Percentiles rank a stretch among this genome's conserved stretches.
Conservation (phyloP, 2,888 invertebrate species). For the Cataglyphis albicans region DNA sequence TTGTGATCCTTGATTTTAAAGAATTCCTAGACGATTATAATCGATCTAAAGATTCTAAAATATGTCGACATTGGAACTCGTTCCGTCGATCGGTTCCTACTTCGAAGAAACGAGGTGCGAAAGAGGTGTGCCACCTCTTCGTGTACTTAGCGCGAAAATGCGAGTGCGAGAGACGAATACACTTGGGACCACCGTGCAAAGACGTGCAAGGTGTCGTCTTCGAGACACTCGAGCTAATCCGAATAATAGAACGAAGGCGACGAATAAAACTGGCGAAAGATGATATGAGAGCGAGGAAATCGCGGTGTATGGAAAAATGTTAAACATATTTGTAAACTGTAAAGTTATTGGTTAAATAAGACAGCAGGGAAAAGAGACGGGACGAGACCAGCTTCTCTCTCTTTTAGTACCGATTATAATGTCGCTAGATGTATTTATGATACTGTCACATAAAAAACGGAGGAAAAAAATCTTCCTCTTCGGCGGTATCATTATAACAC, state of each 20-base stretch:
- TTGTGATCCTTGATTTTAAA: slow-evolving; percentile 8
- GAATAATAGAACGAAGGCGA: slow-evolving; percentile 11
- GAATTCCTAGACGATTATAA: background rate
- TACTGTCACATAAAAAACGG: slow-evolving; percentile 59
- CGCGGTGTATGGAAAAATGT: slow-evolving; percentile 36
- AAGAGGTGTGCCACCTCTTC: slow-evolving; percentile 2
- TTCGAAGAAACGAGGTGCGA: slow-evolving; percentile 12
- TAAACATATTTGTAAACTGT: slow-evolving; percentile 57
- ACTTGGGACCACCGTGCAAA: slow-evolving; percentile 73
- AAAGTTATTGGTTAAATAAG: slow-evolving; percentile 63
- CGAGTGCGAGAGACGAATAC: slow-evolving; percentile 55
- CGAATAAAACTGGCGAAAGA: background rate
- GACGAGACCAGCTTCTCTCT: slow-evolving; percentile 73
- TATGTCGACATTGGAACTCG: slow-evolving; percentile 19
- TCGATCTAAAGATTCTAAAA: background rate
- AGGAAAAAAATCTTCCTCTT: slow-evolving; percentile 57
- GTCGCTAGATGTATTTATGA: slow-evolving; percentile 76
- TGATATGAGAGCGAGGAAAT: slow-evolving; percentile 33
- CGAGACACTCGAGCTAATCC: slow-evolving; percentile 41
- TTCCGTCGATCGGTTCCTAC: slow-evolving; percentile 46
- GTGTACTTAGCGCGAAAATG: slow-evolving; percentile 37
- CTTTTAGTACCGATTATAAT: slow-evolving; percentile 76
- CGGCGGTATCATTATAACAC: slow-evolving; percentile 72
- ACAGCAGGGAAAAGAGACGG: slow-evolving; percentile 58
- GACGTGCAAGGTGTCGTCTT: slow-evolving; percentile 64